phyloP scores from a whole-genome alignment of 2,797 vertebrate species.

The Leucoraja ocellata region DNA sequence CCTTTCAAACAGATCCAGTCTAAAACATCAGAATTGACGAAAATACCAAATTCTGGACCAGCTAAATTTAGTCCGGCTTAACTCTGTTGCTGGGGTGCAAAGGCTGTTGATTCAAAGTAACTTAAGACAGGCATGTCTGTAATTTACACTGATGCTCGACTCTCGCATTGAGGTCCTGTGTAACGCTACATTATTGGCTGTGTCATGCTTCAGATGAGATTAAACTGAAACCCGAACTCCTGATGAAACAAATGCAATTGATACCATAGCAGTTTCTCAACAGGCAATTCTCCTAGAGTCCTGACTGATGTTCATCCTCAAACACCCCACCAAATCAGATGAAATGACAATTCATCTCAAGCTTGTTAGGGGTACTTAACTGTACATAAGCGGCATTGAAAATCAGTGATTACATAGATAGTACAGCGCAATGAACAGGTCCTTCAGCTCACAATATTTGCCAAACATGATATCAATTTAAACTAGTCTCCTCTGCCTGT shows the following conservation, averaged over 20 bases:
- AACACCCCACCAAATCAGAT: background rate
- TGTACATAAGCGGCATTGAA: background rate
- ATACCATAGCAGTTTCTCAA: too few species aligned
- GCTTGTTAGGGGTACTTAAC: too few species aligned
- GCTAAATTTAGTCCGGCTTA: background rate
- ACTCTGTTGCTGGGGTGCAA: background rate
- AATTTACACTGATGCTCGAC: background rate
- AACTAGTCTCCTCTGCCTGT: too few species aligned
- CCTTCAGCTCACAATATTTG: too few species aligned
- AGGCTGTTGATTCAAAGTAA: background rate
- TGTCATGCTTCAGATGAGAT: background rate
- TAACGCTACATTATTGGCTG: background rate
- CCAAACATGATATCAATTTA: too few species aligned
- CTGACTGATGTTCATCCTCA: background rate
- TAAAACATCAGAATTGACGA: too few species aligned
- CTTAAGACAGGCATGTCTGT: too few species aligned
- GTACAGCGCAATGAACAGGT: too few species aligned
- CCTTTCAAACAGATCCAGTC: too few species aligned
- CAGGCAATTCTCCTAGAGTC: background rate
- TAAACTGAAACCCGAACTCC: background rate
- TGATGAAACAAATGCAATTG: background rate
- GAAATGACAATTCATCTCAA: background rate
- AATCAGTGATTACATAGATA: background rate
- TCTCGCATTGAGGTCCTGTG: background rate
- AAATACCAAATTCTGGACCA: too few species aligned